These are phyloP conservation scores for Drosophila ananassae DNA, from an alignment of 1,140 invertebrate genomes.

Conservation along the genomic window DNA sequence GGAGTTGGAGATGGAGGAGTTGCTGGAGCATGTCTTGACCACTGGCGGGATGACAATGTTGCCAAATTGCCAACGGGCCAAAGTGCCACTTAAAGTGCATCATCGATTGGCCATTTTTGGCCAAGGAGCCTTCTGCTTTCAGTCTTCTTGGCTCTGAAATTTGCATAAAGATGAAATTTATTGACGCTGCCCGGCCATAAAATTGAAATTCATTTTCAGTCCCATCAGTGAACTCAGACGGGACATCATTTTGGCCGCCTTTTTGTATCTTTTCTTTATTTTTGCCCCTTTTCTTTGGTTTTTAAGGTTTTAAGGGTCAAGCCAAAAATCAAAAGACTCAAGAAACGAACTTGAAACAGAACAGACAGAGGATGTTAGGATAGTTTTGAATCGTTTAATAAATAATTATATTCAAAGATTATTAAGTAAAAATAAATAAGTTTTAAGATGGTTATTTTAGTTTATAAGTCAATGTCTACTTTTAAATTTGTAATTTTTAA, in stretches of 20 bases:
- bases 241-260: conserved; percentile 19
- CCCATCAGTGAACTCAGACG: conserved; percentile 16
- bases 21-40: conserved; percentile 2
- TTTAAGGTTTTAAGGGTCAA: conserved; percentile 7
- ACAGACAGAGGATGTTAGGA: neutral
- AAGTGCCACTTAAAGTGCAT: conserved; percentile 31
- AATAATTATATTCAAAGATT: too few relatives aligned
- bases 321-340: conserved; percentile 61
- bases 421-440: too few relatives aligned
- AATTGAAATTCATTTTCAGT: conserved; percentile 75
- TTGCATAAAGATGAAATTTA: conserved; percentile 82
- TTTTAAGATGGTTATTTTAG: too few relatives aligned
- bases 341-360: conserved; percentile 52
- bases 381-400: too few relatives aligned
- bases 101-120: neutral
- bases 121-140: neutral
- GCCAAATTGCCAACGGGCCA: conserved; percentile 61
- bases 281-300: neutral
- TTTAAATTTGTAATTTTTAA: too few relatives aligned
- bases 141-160: conserved; percentile 26
- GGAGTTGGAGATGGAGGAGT: conserved; percentile 1
- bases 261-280: neutral
- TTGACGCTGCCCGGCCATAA: conserved; percentile 72
- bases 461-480: too few relatives aligned
- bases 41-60: conserved; percentile 68